Evolutionary conservation across 2,888 invertebrate species (phyloP).

Genomic region (Bedellia somnulentella): DNA sequence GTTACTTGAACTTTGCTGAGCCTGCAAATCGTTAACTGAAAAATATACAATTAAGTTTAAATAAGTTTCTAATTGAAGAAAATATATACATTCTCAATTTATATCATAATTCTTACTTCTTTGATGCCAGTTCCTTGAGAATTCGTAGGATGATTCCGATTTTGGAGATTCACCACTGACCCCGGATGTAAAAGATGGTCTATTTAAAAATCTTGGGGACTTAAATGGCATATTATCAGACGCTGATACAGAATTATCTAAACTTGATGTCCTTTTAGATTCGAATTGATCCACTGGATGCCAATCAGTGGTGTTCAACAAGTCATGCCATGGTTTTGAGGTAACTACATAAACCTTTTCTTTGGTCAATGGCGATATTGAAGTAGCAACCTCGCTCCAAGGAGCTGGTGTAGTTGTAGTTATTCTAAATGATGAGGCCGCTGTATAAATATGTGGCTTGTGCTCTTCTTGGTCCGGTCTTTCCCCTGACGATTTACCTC

Average conservation of each 20-base stretch:
- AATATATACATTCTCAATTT: neutral
- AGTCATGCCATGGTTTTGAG: constrained; percentile 64
- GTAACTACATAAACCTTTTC: constrained; percentile 85
- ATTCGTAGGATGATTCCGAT: constrained; percentile 35
- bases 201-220: constrained; percentile 56
- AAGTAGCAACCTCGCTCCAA: constrained; percentile 71
- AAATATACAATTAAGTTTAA: constrained; percentile 12
- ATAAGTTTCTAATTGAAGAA: neutral
- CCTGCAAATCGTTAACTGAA: constrained; percentile 63
- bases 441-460: constrained; percentile 39
- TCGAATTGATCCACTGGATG: constrained; percentile 28
- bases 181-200: constrained; percentile 57
- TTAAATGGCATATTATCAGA: constrained; percentile 34
- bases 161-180: constrained; percentile 28
- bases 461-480: constrained; percentile 27
- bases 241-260: constrained; percentile 20
- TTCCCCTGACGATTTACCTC: constrained; percentile 19
- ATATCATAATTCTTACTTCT: constrained; percentile 31
- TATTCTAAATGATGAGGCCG: constrained; percentile 37
- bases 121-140: constrained; percentile 46
- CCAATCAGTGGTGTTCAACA: constrained; percentile 24
- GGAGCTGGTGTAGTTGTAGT: constrained; percentile 43
- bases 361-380: constrained; percentile 74
- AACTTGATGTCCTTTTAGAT: constrained; percentile 25
- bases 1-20: constrained; percentile 27